Evolutionary conservation across 2,797 vertebrate genomes (phyloP).

Genomic region (Apogon talboti): DNA sequence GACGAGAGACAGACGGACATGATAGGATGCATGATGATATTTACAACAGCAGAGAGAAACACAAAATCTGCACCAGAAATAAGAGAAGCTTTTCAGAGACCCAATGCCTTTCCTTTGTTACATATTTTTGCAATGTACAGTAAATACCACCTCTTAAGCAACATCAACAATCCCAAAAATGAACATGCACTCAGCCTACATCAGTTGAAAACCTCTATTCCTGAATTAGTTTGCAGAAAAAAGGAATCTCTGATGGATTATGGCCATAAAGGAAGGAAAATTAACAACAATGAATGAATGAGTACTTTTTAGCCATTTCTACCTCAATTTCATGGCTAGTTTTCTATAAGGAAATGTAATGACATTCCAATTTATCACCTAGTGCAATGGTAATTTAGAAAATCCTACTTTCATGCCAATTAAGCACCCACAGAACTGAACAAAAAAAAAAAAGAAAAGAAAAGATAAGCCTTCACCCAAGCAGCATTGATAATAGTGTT

Average conservation of each 20-base stretch:
- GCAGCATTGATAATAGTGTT: conserved; percentile 38
- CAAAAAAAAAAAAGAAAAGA: neutral
- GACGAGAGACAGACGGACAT: conserved; percentile 31
- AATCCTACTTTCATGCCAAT: conserved; percentile 53
- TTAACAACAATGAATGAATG: neutral
- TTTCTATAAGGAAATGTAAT: conserved; percentile 21
- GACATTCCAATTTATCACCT: conserved; percentile 37
- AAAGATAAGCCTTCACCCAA: conserved; percentile 12
- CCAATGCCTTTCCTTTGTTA: too few relatives aligned
- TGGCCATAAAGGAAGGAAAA: conserved; percentile 2
- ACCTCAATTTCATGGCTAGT: conserved; percentile 11
- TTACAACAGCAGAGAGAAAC: conserved; percentile 30
- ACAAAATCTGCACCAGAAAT: neutral
- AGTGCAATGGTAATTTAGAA: conserved; percentile 14
- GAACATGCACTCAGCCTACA: too few relatives aligned
- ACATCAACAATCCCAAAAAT: too few relatives aligned
- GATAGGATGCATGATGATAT: conserved; percentile 29
- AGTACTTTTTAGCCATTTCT: conserved; percentile 1
- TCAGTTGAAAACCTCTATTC: too few relatives aligned
- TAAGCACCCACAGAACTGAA: conserved; percentile 33
- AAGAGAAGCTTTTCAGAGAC: neutral
- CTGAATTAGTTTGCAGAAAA: neutral
- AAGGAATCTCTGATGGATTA: neutral
- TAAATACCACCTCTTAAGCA: too few relatives aligned
- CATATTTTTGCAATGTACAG: too few relatives aligned